Evolutionary conservation across 2,888 invertebrate species (phyloP), one percentile per base, ranked within the genome.

Genomic region (Nezara viridula): DNA sequence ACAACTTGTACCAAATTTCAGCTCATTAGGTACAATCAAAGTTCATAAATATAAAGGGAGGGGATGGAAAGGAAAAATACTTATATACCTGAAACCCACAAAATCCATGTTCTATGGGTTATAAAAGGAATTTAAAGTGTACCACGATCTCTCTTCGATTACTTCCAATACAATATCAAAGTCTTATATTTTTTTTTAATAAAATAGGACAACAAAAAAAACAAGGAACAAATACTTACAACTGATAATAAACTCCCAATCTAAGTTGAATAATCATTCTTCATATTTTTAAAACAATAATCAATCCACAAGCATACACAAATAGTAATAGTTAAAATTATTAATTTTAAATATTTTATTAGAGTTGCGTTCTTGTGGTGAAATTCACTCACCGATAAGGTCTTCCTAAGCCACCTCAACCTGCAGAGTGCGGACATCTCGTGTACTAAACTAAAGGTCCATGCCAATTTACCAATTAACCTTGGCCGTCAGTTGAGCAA

Each of bases 381-480:
- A 73, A 73, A 37, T 73, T 37, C 32, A 73, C 66, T 73, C 37
- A 73, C 66, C 37, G 66, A 37, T 37, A 73, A 73, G 37, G 37
- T 37, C 21, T 73, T 73, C 37, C 37, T 32, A 21, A 73, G 66
- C 19, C 66, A 32, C 37, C 66, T 73, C 66, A 73, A 73, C 37
- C 66, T 73, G 21, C 66, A 32, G 32, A 73, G 7, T 37, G 37
- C 66, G 66, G 66, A 73, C 66, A 73, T 73, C 32, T 73, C 66
- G 9, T 0, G 66, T 37, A 73, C 66, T 73, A 73, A 73, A 73
- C 6, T 27, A 73, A 73, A 37, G 0, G 7, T 1, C 37, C 19
- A 0, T 73, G 66, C 66, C 66, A 73, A 73, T 73, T 73, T 73
- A 73, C 66, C 32, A 37, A 73, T 37, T 32, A 73, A 73, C 66